Percentiles rank a stretch among this genome's conserved stretches.
phyloP scores from a whole-genome alignment of 2,113 vertebrate genomes.

The Hemicordylus capensis region DNA sequence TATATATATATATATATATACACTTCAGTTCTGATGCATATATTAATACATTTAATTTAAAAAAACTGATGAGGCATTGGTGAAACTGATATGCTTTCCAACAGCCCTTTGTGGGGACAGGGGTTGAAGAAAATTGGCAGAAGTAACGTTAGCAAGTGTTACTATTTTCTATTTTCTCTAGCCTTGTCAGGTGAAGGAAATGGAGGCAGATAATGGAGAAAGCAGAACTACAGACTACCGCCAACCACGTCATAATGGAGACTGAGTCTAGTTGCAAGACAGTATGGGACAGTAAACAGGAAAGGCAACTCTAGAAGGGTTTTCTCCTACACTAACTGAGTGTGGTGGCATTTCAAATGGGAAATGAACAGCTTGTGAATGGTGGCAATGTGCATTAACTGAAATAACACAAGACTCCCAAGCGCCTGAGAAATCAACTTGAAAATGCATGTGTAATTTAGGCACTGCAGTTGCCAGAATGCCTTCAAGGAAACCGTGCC shows the following conservation, averaged over 20 bases:
- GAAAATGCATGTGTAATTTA: not conserved
- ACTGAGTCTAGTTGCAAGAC: not conserved
- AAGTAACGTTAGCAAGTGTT: too few species aligned
- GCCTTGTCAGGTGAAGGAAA: not conserved
- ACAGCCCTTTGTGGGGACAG: too few species aligned
- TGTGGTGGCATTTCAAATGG: not conserved
- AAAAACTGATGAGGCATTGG: not conserved
- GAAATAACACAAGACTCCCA: not conserved
- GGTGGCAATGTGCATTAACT: not conserved
- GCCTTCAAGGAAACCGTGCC: not conserved
- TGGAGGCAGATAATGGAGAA: not conserved
- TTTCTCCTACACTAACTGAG: not conserved
- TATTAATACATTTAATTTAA: not conserved
- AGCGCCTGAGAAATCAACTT: not conserved
- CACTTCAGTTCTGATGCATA: too few species aligned
- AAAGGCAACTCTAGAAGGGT: not conserved
- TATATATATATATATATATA: too few species aligned
- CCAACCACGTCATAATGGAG: too few species aligned
- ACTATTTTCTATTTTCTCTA: too few species aligned
- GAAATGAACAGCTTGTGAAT: not conserved
- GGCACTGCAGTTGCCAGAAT: not conserved
- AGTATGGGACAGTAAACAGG: not conserved
- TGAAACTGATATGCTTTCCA: too few species aligned
- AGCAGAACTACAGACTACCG: not conserved
- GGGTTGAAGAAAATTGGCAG: too few species aligned